Evolutionary conservation across 2,797 vertebrate genomes (phyloP).

Genomic region (Leptodactylus fallax): DNA sequence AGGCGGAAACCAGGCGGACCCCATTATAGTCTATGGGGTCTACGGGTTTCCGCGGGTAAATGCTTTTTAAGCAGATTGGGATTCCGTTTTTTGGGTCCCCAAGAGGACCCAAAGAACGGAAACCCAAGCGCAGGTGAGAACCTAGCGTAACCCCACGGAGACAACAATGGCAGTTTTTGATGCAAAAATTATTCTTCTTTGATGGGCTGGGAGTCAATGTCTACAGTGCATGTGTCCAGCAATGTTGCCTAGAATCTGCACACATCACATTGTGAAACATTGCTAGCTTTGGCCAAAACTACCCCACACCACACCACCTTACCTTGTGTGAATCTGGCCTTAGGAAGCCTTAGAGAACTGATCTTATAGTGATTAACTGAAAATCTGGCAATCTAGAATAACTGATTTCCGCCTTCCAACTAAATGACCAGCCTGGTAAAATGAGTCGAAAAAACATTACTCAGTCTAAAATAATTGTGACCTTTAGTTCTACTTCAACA

Average conservation of each 20-base stretch:
- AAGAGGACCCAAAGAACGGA: too few relatives aligned
- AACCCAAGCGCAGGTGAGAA: too few relatives aligned
- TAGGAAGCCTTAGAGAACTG: not conserved
- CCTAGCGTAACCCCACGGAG: too few relatives aligned
- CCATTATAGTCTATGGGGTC: too few relatives aligned
- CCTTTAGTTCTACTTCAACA: slow-evolving; percentile 6
- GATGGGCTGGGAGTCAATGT: not conserved
- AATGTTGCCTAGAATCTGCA: too few relatives aligned
- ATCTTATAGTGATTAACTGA: not conserved
- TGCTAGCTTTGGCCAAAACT: not conserved
- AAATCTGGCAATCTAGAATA: not conserved
- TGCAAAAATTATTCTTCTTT: not conserved
- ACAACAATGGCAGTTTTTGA: not conserved
- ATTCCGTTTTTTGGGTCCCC: too few relatives aligned
- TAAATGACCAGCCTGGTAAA: not conserved
- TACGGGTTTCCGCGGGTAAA: too few relatives aligned
- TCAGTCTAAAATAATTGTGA: not conserved
- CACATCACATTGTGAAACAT: not conserved
- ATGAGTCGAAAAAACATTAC: not conserved
- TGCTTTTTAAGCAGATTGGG: too few relatives aligned
- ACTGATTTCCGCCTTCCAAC: not conserved
- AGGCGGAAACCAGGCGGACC: too few relatives aligned
- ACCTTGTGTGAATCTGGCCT: not conserved
- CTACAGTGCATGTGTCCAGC: not conserved
- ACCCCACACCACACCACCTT: not conserved